phyloP scores from a whole-genome alignment of 2,113 vertebrate genomes.

The Nothocercus julius region DNA sequence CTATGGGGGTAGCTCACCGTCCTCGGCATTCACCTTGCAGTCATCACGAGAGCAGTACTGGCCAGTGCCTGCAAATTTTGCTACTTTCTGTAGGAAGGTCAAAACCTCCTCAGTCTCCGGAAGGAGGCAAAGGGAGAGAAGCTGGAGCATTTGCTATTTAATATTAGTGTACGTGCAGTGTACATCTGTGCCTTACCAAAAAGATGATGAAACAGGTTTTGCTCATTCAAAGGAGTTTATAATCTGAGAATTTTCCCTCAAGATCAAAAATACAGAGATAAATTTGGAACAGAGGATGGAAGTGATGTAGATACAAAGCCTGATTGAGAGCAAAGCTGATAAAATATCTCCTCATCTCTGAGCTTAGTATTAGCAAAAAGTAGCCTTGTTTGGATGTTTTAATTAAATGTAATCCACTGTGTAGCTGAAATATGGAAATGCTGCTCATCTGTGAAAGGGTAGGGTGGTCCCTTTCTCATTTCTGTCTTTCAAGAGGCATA shows the following conservation, averaged over 20 bases:
- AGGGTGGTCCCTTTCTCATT: constrained; percentile 5
- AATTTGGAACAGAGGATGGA: neutral
- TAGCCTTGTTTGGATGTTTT: neutral
- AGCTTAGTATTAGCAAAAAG: neutral
- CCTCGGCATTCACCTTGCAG: fast-evolving
- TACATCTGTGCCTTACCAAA: neutral
- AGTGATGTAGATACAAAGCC: neutral
- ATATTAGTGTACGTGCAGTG: neutral
- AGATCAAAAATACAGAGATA: neutral
- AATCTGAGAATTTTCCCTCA: neutral
- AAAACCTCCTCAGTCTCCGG: neutral
- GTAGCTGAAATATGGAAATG: constrained; percentile 4
- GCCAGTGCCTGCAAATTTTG: neutral
- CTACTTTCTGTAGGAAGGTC: neutral
- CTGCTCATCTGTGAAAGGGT: neutral
- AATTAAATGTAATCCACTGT: neutral
- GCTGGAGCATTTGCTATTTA: neutral
- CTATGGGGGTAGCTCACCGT: neutral
- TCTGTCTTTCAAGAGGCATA: neutral
- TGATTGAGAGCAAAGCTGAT: neutral
- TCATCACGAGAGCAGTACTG: neutral
- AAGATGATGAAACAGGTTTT: neutral
- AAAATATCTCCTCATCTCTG: neutral
- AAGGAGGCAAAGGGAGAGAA: neutral
- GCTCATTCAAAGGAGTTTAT: neutral